Evolutionary conservation across 2,113 vertebrate genomes (phyloP), one percentile per base, ranked within the genome.

Genomic region (Sterrhoptilus dennistouni): DNA sequence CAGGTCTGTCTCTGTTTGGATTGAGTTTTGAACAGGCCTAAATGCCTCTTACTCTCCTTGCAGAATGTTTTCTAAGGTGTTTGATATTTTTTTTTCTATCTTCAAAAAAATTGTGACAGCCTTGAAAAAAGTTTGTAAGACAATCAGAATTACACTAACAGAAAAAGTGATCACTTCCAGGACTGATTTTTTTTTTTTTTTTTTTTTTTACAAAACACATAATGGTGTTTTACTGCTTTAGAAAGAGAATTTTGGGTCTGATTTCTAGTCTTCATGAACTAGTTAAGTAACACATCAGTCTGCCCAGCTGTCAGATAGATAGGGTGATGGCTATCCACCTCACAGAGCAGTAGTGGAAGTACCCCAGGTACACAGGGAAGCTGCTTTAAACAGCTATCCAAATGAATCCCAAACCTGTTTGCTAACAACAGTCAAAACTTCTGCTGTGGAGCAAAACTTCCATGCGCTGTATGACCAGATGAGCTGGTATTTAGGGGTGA

Each of bases 1-100:
- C 87, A 92, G 89, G 90, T 92, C 61, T 94, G 52, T 75, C 44
- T 80, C 87, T 80, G 35, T 94, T 85, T 82, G 66, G 80, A 74
- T 3, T 36, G 57, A 70, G 71, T 80, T 92, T 91, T 78, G 68
- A 92, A 77, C 66, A 72, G 80, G 44, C 47, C 89, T 71, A 81
- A 72, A 87, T 83, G 35, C 19, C 52, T 93, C 52, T 88, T 82
- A 52, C 25, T 86, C 6, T 8, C 63, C 38, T 84, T 83, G 70
- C 54, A 86, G 56, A 64, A 61, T 21, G 52, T 80, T 79, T 92
- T 49, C 15, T 53, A 69, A 83, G 59, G 24, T 45, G 24, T 29
- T 76, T 50, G 16, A 24, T 27, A 36, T 23, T 59, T 59, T 63
- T 54, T 63, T 53, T 60, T 44, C 66, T 59, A 8, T 50, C 36